Percentiles rank a stretch among this genome's conserved stretches.
Conservation (phyloP, 1,140 invertebrate genomes). For the Camponotus pennsylvanicus region DNA sequence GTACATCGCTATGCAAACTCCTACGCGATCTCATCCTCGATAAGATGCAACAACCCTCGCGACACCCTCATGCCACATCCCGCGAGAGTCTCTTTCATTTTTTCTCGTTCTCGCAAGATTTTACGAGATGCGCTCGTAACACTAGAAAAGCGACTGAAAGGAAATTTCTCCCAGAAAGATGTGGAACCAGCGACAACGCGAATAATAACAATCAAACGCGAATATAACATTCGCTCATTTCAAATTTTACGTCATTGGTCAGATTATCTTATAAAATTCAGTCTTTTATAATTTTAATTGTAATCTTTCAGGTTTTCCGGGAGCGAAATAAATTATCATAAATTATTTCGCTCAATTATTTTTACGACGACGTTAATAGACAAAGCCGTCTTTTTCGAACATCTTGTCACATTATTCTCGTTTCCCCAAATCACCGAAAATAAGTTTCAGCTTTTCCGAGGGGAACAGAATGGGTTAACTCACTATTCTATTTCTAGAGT, state of each 20-base stretch:
- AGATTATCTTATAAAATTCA: not conserved
- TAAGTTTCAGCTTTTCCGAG: conserved; percentile 17
- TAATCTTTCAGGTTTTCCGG: not conserved
- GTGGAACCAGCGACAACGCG: not conserved
- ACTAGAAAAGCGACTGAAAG: conserved; percentile 11
- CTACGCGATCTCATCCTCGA: conserved; percentile 69
- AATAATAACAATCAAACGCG: conserved; percentile 9
- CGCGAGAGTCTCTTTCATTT: conserved; percentile 51
- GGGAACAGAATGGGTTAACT: not conserved
- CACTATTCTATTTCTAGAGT: conserved; percentile 32
- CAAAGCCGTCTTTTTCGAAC: conserved; percentile 19
- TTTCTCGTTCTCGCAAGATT: conserved; percentile 28
- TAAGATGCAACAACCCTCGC: conserved; percentile 68
- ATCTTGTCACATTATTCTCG: conserved; percentile 30
- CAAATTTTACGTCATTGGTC: not conserved
- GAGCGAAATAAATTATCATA: not conserved
- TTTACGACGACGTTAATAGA: not conserved
- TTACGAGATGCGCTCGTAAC: conserved; percentile 51
- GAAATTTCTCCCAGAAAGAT: not conserved
- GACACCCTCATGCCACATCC: conserved; percentile 6
- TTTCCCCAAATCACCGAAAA: conserved; percentile 24
- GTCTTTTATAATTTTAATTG: no score
- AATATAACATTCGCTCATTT: conserved; percentile 4
- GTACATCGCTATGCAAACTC: conserved; percentile 72
- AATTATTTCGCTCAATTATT: not conserved